phyloP scores from a whole-genome alignment of 2,797 vertebrate species.

The Sebastes taczanowskii region DNA sequence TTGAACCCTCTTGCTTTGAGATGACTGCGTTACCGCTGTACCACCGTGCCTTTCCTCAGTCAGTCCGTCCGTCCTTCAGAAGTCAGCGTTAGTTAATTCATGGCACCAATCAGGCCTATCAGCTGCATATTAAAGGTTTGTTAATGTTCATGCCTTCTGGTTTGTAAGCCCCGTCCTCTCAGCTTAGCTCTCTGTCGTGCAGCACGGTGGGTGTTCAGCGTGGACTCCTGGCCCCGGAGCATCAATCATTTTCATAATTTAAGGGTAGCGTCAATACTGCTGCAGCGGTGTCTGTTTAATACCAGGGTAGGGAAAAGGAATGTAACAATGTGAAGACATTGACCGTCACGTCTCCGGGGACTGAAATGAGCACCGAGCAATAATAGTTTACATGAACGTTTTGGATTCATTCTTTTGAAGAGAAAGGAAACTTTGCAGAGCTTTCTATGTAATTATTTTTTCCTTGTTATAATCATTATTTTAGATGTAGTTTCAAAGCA shows the following conservation, averaged over 20 bases:
- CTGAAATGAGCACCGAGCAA: not conserved
- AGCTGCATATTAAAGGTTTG: not conserved
- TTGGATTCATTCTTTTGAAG: not conserved
- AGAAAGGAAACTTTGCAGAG: not conserved
- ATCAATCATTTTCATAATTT: conserved; percentile 43
- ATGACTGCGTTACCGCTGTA: not conserved
- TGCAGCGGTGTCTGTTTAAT: conserved; percentile 49
- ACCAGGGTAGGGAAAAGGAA: conserved; percentile 37
- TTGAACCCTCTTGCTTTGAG: not conserved
- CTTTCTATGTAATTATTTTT: not conserved
- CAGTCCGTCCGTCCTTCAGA: not conserved
- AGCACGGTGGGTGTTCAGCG: conserved; percentile 38
- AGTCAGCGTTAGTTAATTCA: not conserved
- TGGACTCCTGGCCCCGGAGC: not conserved
- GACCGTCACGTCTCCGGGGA: not conserved
- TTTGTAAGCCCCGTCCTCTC: not conserved
- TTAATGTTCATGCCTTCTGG: conserved; percentile 8
- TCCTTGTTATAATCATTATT: not conserved
- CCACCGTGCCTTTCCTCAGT: not conserved
- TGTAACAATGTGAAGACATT: conserved; percentile 1
- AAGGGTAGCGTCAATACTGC: conserved; percentile 33
- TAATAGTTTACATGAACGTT: conserved; percentile 4
- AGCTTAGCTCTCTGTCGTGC: not conserved
- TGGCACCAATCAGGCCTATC: not conserved
- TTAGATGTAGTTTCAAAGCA: not conserved